phyloP scores from a whole-genome alignment of 1,140 invertebrate genomes.

The Reticulitermes speratus region DNA sequence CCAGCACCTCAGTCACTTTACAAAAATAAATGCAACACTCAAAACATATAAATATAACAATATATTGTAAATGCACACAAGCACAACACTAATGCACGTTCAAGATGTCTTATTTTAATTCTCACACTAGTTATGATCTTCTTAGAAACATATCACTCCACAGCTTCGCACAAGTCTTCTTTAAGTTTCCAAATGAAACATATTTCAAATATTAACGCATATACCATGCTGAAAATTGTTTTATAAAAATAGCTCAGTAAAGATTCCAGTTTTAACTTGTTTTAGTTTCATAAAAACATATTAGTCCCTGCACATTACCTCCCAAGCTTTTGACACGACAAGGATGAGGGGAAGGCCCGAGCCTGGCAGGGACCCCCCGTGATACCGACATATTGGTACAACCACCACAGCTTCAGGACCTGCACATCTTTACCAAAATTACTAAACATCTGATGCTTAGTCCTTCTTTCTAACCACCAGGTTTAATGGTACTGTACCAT shows the following conservation, averaged over 20 bases:
- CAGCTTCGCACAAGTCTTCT: background rate
- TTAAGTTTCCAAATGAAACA: background rate
- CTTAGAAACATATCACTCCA: background rate
- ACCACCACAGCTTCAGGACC: background rate
- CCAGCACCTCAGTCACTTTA: background rate
- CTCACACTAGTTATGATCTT: background rate
- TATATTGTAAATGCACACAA: background rate
- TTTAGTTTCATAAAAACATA: background rate
- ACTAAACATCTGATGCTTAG: background rate
- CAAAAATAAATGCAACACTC: slow-evolving; percentile 13
- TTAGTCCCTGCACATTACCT: background rate
- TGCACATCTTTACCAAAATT: background rate
- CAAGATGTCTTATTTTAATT: background rate
- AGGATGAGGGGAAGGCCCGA: background rate
- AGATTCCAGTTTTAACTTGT: background rate
- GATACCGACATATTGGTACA: background rate
- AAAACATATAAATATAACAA: background rate
- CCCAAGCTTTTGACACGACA: background rate
- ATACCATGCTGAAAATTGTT: background rate
- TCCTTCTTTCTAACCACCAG: background rate
- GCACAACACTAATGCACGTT: background rate
- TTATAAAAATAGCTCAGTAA: background rate
- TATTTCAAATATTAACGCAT: background rate
- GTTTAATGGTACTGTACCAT: background rate
- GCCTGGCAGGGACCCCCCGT: background rate